Percentiles rank a stretch among this genome's conserved stretches.
Evolutionary conservation across 2,888 invertebrate species (phyloP).

Genomic region (Theretra japonica): DNA sequence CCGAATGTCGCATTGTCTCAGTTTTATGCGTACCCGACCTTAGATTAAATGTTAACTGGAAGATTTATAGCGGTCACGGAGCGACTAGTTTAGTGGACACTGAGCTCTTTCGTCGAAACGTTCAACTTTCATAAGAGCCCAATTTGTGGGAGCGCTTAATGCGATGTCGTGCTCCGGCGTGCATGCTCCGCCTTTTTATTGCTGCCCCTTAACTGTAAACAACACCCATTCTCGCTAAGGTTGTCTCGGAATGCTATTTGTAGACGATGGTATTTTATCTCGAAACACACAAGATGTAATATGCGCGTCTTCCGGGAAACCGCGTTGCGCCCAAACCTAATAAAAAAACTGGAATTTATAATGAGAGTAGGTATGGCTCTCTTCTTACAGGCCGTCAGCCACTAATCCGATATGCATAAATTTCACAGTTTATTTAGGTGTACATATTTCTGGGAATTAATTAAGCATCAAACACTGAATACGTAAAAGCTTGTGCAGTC

Average conservation of each 20-base stretch:
- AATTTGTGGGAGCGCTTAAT: constrained; percentile 79
- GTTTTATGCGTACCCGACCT: constrained; percentile 76
- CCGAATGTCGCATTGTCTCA: constrained; percentile 80
- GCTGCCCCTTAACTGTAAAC: constrained; percentile 82
- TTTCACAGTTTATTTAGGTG: constrained; percentile 17
- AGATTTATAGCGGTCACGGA: constrained; percentile 77
- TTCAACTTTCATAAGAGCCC: constrained; percentile 79
- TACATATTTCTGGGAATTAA: constrained; percentile 11
- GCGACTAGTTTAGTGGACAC: constrained; percentile 68
- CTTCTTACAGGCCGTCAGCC: constrained; percentile 3
- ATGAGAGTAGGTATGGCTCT: constrained; percentile 21
- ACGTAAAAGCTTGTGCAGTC: neutral
- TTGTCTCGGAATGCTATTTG: constrained; percentile 63
- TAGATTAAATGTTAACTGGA: constrained; percentile 76
- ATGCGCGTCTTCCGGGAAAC: constrained; percentile 37
- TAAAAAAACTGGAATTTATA: constrained; percentile 41
- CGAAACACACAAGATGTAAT: constrained; percentile 45
- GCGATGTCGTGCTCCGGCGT: constrained; percentile 75
- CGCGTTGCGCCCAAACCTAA: constrained; percentile 48
- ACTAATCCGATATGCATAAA: constrained; percentile 24
- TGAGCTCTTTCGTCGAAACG: constrained; percentile 73
- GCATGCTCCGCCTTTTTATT: constrained; percentile 83
- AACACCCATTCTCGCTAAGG: constrained; percentile 75
- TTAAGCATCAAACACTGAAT: neutral
- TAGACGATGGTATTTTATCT: constrained; percentile 62